Conservation (phyloP, 2,797 vertebrate species). For the Lepus oiostolus region DNA sequence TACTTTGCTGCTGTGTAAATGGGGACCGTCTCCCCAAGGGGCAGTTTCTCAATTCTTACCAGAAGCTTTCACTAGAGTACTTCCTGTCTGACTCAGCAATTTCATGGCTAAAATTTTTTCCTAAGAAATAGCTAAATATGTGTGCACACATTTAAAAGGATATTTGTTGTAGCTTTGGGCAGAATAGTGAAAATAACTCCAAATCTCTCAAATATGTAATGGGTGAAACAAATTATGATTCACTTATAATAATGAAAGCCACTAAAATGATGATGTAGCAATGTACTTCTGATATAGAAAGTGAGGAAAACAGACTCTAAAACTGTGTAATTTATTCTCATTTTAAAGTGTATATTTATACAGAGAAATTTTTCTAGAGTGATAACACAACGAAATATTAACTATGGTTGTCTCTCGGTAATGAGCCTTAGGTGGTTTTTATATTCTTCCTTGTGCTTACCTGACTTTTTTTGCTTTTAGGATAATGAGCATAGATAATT, state of each 20-base stretch:
- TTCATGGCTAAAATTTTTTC: conserved; percentile 44
- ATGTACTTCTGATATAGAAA: conserved; percentile 37
- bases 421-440: conserved; percentile 2
- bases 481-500: conserved; percentile 29
- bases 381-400: conserved; percentile 34
- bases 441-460: conserved; percentile 34
- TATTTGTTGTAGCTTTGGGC: conserved; percentile 19
- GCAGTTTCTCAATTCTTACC: not conserved
- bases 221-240: conserved; percentile 48
- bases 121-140: conserved; percentile 53
- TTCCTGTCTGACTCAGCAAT: conserved; percentile 37
- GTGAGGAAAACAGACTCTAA: conserved; percentile 39
- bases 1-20: not conserved
- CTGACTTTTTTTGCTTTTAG: conserved; percentile 59
- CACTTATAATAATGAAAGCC: not conserved
- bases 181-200: not conserved
- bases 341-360: conserved; percentile 34
- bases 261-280: conserved; percentile 15
- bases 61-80: conserved; percentile 23
- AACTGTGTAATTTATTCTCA: not conserved
- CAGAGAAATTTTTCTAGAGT: conserved; percentile 46
- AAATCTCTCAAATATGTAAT: conserved; percentile 45
- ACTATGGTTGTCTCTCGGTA: not conserved
- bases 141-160: conserved; percentile 2
- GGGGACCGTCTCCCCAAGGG: conserved; percentile 29